phyloP scores from a whole-genome alignment of 64 coral and sea anemone genomes.

The Astreopora myriophthalma region DNA sequence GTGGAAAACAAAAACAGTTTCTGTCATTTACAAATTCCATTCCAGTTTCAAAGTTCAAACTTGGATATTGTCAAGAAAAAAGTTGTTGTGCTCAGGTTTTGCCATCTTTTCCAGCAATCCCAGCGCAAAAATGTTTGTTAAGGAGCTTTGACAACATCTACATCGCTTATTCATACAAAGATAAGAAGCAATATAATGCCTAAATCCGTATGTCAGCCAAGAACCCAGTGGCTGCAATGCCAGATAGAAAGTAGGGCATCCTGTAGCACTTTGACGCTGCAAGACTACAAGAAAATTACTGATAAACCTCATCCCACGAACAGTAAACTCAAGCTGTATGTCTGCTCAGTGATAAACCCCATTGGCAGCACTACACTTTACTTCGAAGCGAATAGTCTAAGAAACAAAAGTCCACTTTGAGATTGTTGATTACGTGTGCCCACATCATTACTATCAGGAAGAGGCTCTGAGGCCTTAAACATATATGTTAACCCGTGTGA shows the following conservation, averaged over 20 bases:
- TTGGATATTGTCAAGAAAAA: too few species aligned
- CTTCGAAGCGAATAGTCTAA: constrained; percentile 32
- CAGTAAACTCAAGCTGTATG: constrained; percentile 43
- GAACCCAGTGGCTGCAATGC: neutral
- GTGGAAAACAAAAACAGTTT: too few species aligned
- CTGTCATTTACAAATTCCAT: too few species aligned
- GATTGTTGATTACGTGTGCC: constrained; percentile 6
- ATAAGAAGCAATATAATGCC: neutral
- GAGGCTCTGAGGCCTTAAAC: neutral
- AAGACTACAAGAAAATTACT: constrained; percentile 36
- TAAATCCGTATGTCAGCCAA: constrained; percentile 2
- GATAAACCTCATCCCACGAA: constrained; percentile 6
- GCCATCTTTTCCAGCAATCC: too few species aligned
- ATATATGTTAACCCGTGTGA: neutral
- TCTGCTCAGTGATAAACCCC: constrained; percentile 25
- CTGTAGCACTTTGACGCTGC: constrained; percentile 43
- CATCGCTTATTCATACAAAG: too few species aligned
- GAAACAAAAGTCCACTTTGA: neutral
- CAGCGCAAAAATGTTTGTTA: too few species aligned
- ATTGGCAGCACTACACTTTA: constrained; percentile 31
- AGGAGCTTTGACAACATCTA: too few species aligned
- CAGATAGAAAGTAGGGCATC: constrained; percentile 37
- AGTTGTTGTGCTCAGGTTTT: too few species aligned
- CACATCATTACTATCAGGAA: constrained; percentile 19
- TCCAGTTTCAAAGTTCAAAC: too few species aligned